These are phyloP conservation scores for Oryzias dopingdopingensis DNA, from an alignment of 2,797 vertebrate species.

Conservation along the genomic window DNA sequence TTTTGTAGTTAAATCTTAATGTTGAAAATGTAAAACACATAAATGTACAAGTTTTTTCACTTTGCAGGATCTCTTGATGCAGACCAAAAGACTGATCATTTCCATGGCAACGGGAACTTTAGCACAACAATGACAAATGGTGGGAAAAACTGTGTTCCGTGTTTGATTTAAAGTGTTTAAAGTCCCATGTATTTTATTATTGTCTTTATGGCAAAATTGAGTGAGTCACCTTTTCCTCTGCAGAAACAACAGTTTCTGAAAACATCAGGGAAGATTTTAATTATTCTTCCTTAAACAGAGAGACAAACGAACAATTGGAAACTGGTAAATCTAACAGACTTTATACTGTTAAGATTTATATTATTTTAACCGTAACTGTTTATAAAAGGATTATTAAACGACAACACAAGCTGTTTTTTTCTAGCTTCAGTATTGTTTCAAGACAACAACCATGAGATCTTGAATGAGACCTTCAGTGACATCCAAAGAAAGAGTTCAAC, in stretches of 20 bases:
- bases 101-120: neutral
- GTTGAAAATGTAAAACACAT: neutral
- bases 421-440: neutral
- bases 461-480: neutral
- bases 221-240: slow-evolving; percentile 2
- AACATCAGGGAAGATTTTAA: neutral
- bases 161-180: neutral
- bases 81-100: neutral
- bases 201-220: neutral
- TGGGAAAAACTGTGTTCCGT: neutral
- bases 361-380: neutral
- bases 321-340: slow-evolving; percentile 17
- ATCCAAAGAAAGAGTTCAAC: slow-evolving; percentile 5
- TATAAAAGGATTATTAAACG: neutral
- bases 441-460: neutral
- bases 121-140: neutral
- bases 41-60: neutral
- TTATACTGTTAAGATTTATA: neutral
- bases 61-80: slow-evolving; percentile 1
- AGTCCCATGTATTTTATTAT: neutral
- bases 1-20: neutral
- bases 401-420: neutral
- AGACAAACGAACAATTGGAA: neutral
- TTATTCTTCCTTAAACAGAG: neutral
- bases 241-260: slow-evolving; percentile 27